Evolutionary conservation across 2,888 invertebrate species (phyloP).

Genomic region (Trimorus sp.): DNA sequence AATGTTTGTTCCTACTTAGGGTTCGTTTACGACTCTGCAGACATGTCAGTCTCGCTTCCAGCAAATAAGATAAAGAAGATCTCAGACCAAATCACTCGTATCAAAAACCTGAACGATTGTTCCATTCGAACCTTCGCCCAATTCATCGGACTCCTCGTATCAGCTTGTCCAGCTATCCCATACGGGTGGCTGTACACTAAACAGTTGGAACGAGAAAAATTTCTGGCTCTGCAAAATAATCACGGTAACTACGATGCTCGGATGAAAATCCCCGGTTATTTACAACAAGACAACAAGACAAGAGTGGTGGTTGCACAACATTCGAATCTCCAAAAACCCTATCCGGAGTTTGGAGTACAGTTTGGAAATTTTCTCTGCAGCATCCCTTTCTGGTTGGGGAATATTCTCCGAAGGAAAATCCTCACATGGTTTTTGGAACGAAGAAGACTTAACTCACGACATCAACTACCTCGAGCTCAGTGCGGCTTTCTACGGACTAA

Average conservation of each 20-base stretch:
- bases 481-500: conserved; percentile 45
- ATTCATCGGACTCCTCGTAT: conserved; percentile 9
- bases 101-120: conserved; percentile 8
- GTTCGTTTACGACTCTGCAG: conserved; percentile 1
- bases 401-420: conserved; percentile 1
- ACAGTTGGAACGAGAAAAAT: conserved; percentile 13
- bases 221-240: conserved; percentile 5
- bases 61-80: not conserved
- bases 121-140: conserved; percentile 7
- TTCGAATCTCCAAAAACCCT: conserved; percentile 7
- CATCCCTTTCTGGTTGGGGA: conserved; percentile 49
- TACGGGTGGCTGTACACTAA: conserved; percentile 9
- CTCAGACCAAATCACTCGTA: not conserved
- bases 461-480: conserved; percentile 36
- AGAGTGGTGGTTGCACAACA: conserved; percentile 37
- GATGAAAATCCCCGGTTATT: conserved; percentile 10
- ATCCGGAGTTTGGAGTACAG: conserved; percentile 20
- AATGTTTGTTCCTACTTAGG: not conserved
- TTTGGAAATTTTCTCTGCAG: conserved; percentile 45
- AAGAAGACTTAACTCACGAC: conserved; percentile 11
- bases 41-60: conserved; percentile 12
- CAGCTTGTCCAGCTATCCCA: conserved; percentile 4
- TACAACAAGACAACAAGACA: conserved; percentile 29
- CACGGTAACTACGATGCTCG: conserved; percentile 14
- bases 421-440: conserved; percentile 43